Conservation (phyloP, 2,113 vertebrate species). For the Mus musculus region GRCm39 chr16:35634501-35635000, state of each 20-base stretch:
- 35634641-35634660: not conserved
- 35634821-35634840: not conserved
- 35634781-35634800: not conserved
- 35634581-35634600: conserved; percentile 21
- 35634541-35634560: not conserved
- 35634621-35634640: not conserved
- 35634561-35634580: not conserved
- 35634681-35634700: not conserved
- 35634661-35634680: not conserved
- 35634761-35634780: not conserved
- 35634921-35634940: not conserved
- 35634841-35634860: not conserved
- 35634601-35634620: not conserved
- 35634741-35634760: not conserved
- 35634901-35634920: not conserved
- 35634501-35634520: not conserved
- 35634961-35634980: not conserved
- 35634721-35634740: not conserved
- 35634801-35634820: not conserved
- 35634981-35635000: not conserved
- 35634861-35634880: not conserved
- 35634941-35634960: not conserved
- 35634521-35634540: not conserved
- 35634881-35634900: not conserved
- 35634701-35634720: not conserved